These are phyloP conservation scores for Sussaba pulchella DNA, from an alignment of 2,888 invertebrate genomes.

Conservation along the genomic window DNA sequence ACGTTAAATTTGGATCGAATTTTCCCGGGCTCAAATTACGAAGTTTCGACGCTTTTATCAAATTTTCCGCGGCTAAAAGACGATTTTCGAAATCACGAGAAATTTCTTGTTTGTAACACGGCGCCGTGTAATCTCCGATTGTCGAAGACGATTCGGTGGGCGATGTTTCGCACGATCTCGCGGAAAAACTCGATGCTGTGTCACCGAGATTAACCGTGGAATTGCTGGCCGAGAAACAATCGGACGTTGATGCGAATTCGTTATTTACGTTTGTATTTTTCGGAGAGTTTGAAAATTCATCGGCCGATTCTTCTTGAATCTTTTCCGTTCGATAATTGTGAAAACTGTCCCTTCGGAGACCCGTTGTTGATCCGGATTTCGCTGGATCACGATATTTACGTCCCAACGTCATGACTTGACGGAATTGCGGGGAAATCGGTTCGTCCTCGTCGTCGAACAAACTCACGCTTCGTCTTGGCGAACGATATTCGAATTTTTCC, in stretches of 20 bases:
- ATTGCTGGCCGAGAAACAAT: constrained; percentile 69
- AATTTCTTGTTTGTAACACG: constrained; percentile 69
- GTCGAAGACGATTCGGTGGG: constrained; percentile 78
- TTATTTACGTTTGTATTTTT: constrained; percentile 41
- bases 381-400: constrained; percentile 76
- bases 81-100: constrained; percentile 78
- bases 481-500: constrained; percentile 69
- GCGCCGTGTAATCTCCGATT: constrained; percentile 70
- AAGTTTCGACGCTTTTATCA: constrained; percentile 81
- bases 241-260: constrained; percentile 64
- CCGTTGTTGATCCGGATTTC: constrained; percentile 64
- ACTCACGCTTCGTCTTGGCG: constrained; percentile 77
- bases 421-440: constrained; percentile 72
- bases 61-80: constrained; percentile 80
- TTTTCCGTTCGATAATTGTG: constrained; percentile 77
- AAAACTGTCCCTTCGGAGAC: constrained; percentile 72
- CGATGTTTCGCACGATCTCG: constrained; percentile 77
- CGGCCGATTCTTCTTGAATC: constrained; percentile 79
- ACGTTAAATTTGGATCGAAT: constrained; percentile 75
- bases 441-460: constrained; percentile 79
- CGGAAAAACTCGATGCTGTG: constrained; percentile 72
- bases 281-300: constrained; percentile 69
- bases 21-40: constrained; percentile 75
- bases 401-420: constrained; percentile 74
- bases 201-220: constrained; percentile 72